Base-by-base conservation (phyloP, 1,140 invertebrate species). In the Euschistus heros region DNA sequence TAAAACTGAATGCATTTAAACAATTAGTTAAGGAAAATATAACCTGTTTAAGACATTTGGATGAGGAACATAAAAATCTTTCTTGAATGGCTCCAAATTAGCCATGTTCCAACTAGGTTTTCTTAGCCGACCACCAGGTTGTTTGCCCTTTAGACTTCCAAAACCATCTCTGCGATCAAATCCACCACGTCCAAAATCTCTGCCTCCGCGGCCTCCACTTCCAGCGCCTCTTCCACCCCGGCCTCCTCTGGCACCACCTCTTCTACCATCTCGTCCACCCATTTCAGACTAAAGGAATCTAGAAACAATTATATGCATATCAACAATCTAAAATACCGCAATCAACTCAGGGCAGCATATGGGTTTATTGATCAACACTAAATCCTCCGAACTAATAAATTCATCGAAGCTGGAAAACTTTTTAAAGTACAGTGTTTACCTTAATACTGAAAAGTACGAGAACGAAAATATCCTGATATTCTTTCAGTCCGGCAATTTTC, bases 51-150 rank as follows among this genome's bases (percentile, higher is more conserved):
- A 73, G 18, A 91, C 86, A 77, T 87, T 86, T 4, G 83, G 80
- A 76, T 92, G 88, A 59, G 92, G 89, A 65, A 84, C 80, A 75
- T 97, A 97, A 72, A 98, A 92, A 77, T 96, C 88, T 77, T 97
- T 97, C 66, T 87, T 81, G 74, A 97, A 95, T 42, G 87, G 85
- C 68, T 86, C 82, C 26, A 97, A 76, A 65, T 87, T 72, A 20
- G 76, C 75, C 68, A 87, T 73, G 69, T 94, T 89, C 92, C 93
- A 97, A 65, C 81, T 82, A 8, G 92, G 91, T 73, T 91, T 92
- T 7, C 87, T 81, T 52, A 96, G 75, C 61, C 81, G 81, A 65
- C 88, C 87, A 63, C 92, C 92, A n/a, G 91, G 86, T 42, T 74
- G 72, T 69, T 77, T 79, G 10, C 74, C 75, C 63, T 80, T 77